A percentile compares a stretch with the other conserved stretches of the same genome.
Conservation (phyloP, 1,140 invertebrate species). For the Sinella curviseta region DNA sequence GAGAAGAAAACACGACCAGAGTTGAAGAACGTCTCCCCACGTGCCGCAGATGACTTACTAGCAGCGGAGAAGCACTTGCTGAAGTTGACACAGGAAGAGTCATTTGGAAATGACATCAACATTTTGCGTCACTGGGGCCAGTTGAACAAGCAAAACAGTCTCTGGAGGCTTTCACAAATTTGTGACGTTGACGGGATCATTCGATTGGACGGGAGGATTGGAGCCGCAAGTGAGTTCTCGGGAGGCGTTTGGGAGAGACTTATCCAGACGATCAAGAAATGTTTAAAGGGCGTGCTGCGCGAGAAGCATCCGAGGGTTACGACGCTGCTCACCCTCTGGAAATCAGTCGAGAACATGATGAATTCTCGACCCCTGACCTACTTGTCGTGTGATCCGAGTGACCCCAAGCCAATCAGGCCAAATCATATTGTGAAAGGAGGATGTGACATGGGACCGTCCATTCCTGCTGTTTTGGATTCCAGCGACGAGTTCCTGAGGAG, state of each 20-base stretch:
- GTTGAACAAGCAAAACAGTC: conserved; percentile 46
- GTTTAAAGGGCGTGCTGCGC: neutral
- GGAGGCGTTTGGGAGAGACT: neutral
- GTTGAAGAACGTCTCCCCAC: conserved; percentile 37
- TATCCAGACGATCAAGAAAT: neutral
- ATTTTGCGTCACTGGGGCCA: conserved; percentile 21
- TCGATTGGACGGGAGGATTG: conserved; percentile 43
- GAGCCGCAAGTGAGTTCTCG: conserved; percentile 31
- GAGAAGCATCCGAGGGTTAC: conserved; percentile 3
- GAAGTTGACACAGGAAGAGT: conserved; percentile 26
- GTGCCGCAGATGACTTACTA: neutral
- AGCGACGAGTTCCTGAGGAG: neutral
- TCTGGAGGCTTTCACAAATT: conserved; percentile 52
- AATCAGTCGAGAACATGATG: neutral
- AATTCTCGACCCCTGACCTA: conserved; percentile 3
- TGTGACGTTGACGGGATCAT: conserved; percentile 55
- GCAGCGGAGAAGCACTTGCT: conserved; percentile 39
- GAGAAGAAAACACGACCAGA: conserved; percentile 16
- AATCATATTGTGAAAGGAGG: neutral
- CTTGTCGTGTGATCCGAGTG: conserved; percentile 2
- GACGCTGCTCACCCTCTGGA: neutral
- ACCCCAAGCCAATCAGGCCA: conserved; percentile 29
- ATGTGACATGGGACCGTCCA: neutral
- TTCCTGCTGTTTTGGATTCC: neutral
- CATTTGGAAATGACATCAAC: conserved; percentile 49